These are phyloP conservation scores for Odocoileus hemionus DNA, from an alignment of 2,113 vertebrate genomes.

Conservation along the genomic window DNA sequence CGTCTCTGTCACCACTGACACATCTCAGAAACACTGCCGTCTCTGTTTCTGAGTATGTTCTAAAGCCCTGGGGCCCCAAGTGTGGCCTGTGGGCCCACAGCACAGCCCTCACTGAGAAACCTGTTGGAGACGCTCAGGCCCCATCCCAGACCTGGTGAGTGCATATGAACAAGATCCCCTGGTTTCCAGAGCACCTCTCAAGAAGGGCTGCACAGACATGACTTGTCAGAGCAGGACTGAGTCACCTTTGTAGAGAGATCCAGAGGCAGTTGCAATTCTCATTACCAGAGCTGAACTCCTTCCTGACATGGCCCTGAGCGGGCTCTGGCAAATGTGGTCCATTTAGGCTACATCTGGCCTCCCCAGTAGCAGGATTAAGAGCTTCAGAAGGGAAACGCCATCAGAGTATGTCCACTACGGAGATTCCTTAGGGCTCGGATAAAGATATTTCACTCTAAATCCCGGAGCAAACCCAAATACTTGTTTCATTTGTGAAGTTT, in stretches of 20 bases:
- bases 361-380: constrained; percentile 50
- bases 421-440: constrained; percentile 42
- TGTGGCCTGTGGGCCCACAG: too few relatives aligned
- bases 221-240: not conserved
- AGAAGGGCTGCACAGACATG: not conserved
- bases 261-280: not conserved
- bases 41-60: not conserved
- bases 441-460: constrained; percentile 49
- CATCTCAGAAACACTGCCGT: not conserved
- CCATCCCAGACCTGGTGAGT: not conserved
- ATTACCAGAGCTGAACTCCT: not conserved
- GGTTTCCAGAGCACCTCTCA: not conserved
- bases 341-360: constrained; percentile 61
- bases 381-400: constrained; percentile 50
- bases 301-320: not conserved
- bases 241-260: not conserved
- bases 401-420: constrained; percentile 15
- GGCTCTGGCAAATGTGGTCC: constrained; percentile 16
- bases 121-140: not conserved
- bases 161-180: not conserved
- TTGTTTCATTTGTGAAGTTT: constrained; percentile 41
- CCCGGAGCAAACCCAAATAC: not conserved
- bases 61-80: not conserved
- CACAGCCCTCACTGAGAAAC: not conserved
- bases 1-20: not conserved